phyloP scores from a whole-genome alignment of 2,888 invertebrate species.

The Leptopilina myrica region DNA sequence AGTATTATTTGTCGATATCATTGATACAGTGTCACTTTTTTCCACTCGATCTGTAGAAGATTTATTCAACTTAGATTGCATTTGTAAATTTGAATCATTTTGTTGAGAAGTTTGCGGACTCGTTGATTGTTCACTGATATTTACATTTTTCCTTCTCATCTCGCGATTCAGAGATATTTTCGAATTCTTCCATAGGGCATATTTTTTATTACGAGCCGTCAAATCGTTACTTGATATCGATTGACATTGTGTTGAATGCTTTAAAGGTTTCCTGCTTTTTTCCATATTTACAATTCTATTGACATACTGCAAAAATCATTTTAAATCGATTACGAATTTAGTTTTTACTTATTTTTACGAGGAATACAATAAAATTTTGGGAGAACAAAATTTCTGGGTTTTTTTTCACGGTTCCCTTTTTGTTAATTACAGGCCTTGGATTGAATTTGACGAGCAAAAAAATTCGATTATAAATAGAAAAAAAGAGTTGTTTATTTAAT shows the following conservation, averaged over 20 bases:
- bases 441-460: no score
- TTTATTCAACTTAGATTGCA: slow-evolving; percentile 5
- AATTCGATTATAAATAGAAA: no score
- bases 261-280: slow-evolving; percentile 12
- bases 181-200: not conserved
- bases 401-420: no score
- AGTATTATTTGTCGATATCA: slow-evolving; percentile 19
- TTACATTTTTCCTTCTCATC: not conserved
- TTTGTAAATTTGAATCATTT: slow-evolving; percentile 10
- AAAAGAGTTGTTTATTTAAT: no score
- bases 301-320: not conserved
- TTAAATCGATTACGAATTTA: no score
- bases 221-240: slow-evolving; percentile 20
- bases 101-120: slow-evolving; percentile 1
- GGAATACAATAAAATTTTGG: no score
- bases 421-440: no score
- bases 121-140: not conserved
- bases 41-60: not conserved
- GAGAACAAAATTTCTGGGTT: no score
- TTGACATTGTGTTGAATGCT: not conserved
- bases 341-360: no score
- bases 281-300: slow-evolving; percentile 17
- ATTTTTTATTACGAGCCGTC: slow-evolving; percentile 4
- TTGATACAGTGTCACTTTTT: slow-evolving; percentile 26
- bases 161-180: not conserved